These are phyloP conservation scores for Drosophila niveifrons DNA, from an alignment of 2,888 invertebrate species.

Conservation along the genomic window DNA sequence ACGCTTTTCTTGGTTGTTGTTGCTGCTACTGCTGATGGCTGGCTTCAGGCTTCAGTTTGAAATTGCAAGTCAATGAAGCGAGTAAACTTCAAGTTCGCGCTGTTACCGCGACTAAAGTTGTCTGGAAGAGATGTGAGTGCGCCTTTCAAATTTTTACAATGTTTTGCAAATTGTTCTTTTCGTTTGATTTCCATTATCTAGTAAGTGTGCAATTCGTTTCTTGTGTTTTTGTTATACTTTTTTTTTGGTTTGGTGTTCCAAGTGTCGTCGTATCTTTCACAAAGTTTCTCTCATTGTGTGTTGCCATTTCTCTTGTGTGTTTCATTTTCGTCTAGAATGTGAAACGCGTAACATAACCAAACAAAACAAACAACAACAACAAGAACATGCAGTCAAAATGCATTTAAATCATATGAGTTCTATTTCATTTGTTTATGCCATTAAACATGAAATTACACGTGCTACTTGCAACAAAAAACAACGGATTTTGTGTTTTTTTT, in stretches of 20 bases:
- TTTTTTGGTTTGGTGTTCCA: constrained; percentile 55
- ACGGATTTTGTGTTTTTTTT: neutral
- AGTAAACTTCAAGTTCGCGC: constrained; percentile 85
- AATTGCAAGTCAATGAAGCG: constrained; percentile 85
- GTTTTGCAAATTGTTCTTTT: constrained; percentile 36
- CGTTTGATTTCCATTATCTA: constrained; percentile 53
- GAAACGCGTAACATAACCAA: constrained; percentile 47
- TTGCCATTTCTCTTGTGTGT: constrained; percentile 45
- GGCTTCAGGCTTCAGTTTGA: constrained; percentile 74
- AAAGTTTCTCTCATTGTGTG: constrained; percentile 54
- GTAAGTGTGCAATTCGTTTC: constrained; percentile 32
- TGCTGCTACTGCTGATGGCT: constrained; percentile 29
- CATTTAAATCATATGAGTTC: constrained; percentile 13
- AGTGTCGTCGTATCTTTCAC: constrained; percentile 54
- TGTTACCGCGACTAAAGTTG: constrained; percentile 86
- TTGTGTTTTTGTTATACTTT: neutral
- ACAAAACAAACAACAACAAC: constrained; percentile 25
- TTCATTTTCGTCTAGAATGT: constrained; percentile 29
- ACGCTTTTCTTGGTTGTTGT: constrained; percentile 52
- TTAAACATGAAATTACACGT: constrained; percentile 42
- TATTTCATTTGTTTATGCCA: neutral
- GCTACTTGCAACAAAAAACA: constrained; percentile 15
- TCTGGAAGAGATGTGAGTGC: constrained; percentile 86
- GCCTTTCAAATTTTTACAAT: constrained; percentile 59
- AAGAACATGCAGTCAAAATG: constrained; percentile 30